Conservation (phyloP, 1,140 invertebrate species). For the Drosophila orena region DNA sequence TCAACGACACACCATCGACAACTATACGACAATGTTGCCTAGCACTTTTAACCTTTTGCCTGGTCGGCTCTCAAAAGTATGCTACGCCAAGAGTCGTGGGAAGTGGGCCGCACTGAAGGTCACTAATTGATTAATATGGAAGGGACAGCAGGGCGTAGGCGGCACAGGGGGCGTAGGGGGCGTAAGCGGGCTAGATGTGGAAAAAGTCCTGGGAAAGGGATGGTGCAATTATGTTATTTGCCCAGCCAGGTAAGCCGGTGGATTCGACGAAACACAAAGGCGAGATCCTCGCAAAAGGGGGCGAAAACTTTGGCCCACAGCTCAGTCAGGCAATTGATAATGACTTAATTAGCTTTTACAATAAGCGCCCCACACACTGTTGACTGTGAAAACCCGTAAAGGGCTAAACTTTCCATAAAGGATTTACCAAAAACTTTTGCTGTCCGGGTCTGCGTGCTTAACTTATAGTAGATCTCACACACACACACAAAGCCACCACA, state of each 20-base stretch:
- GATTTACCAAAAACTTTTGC: slow-evolving; percentile 77
- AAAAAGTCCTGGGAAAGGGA: slow-evolving; percentile 11
- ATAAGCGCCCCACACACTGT: slow-evolving; percentile 31
- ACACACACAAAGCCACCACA: slow-evolving; percentile 19
- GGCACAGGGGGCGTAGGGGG: too few species aligned
- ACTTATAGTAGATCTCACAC: slow-evolving; percentile 59
- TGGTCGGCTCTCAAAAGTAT: slow-evolving; percentile 58
- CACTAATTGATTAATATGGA: slow-evolving; percentile 79
- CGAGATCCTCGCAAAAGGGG: slow-evolving; percentile 18
- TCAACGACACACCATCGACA: slow-evolving; percentile 44
- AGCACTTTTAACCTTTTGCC: slow-evolving; percentile 79
- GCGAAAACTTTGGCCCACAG: slow-evolving; percentile 12
- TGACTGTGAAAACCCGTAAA: slow-evolving; percentile 64
- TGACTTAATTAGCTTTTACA: slow-evolving; percentile 77
- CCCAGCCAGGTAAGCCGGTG: slow-evolving; percentile 7
- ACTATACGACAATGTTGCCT: slow-evolving; percentile 60
- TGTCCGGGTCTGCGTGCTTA: slow-evolving; percentile 57
- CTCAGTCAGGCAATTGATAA: slow-evolving; percentile 67
- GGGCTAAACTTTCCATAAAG: slow-evolving; percentile 77
- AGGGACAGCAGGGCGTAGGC: not conserved
- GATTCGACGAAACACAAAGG: slow-evolving; percentile 15
- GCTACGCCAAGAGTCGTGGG: slow-evolving; percentile 43
- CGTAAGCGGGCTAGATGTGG: not conserved
- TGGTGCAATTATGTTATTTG: slow-evolving; percentile 10
- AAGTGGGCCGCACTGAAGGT: slow-evolving; percentile 64